phyloP scores from a whole-genome alignment of 1,140 invertebrate genomes.

The Drosophila ironensis region DNA sequence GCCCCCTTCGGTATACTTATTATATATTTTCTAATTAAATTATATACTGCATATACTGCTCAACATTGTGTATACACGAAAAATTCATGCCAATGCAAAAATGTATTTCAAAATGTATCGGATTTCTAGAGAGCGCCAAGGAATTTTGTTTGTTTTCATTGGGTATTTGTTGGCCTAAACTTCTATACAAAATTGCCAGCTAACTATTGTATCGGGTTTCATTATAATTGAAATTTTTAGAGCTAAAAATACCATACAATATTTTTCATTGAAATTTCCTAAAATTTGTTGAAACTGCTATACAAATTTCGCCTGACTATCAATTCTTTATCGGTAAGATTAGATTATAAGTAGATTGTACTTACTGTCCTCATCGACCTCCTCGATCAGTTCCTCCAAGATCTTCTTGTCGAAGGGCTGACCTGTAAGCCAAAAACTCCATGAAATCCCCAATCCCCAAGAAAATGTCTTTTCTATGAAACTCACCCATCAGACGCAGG shows the following conservation, averaged over 20 bases:
- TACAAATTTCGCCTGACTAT: too few species aligned
- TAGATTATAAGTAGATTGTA: slow-evolving; percentile 43
- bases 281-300: too few species aligned
- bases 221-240: too few species aligned
- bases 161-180: too few species aligned
- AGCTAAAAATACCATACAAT: too few species aligned
- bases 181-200: too few species aligned
- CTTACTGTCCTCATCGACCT: slow-evolving; percentile 97
- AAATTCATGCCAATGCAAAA: too few species aligned
- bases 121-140: too few species aligned
- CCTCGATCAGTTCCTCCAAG: slow-evolving; percentile 96
- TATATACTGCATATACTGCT: neutral
- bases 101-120: too few species aligned
- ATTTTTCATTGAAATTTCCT: too few species aligned
- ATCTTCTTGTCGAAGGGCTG: slow-evolving; percentile 98
- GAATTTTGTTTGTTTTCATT: too few species aligned
- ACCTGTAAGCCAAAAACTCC: slow-evolving; percentile 14
- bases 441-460: neutral
- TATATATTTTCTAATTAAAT: slow-evolving; percentile 1
- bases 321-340: neutral
- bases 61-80: neutral
- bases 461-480: rapidly evolving
- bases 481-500: slow-evolving; percentile 92
- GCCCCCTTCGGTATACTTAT: neutral
- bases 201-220: too few species aligned